Percentiles rank a stretch among this genome's conserved stretches.
phyloP scores from a whole-genome alignment of 1,140 invertebrate genomes.

The Theocolax elegans region DNA sequence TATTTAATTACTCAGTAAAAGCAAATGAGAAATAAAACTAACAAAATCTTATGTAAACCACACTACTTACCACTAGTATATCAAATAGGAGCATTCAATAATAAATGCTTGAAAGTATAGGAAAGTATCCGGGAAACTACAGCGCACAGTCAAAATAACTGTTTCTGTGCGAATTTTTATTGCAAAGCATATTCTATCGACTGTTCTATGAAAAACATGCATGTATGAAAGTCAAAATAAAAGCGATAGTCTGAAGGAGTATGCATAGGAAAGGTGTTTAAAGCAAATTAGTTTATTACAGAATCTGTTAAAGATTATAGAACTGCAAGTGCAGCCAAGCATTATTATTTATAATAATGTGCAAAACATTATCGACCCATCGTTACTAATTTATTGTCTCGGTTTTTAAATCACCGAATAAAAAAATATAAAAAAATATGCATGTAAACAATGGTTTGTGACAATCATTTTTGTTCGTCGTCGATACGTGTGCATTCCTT shows the following conservation, averaged over 20 bases:
- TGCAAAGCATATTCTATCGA: slow-evolving; percentile 9
- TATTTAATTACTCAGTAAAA: too few relatives aligned
- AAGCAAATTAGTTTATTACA: slow-evolving; percentile 50
- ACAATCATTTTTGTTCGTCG: slow-evolving; percentile 18
- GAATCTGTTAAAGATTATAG: slow-evolving; percentile 42
- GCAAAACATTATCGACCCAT: slow-evolving; percentile 34
- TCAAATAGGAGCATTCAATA: too few relatives aligned
- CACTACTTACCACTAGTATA: too few relatives aligned
- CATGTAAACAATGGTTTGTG: slow-evolving; percentile 15
- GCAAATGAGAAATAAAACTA: too few relatives aligned
- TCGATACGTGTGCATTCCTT: slow-evolving; percentile 14
- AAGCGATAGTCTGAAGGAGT: slow-evolving; percentile 37
- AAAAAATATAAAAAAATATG: slow-evolving; percentile 13
- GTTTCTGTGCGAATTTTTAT: neutral
- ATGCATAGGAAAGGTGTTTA: slow-evolving; percentile 34
- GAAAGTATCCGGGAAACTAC: too few relatives aligned
- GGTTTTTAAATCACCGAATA: slow-evolving; percentile 17
- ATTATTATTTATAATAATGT: slow-evolving; percentile 28
- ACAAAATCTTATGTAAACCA: too few relatives aligned
- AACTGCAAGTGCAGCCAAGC: slow-evolving; percentile 33
- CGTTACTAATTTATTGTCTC: slow-evolving; percentile 20
- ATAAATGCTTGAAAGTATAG: too few relatives aligned
- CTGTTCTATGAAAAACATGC: neutral
- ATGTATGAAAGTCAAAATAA: slow-evolving; percentile 29
- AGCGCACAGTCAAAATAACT: too few relatives aligned